Evolutionary conservation across 2,797 vertebrate species (phyloP).

Genomic region (Chloroceryle inda): DNA sequence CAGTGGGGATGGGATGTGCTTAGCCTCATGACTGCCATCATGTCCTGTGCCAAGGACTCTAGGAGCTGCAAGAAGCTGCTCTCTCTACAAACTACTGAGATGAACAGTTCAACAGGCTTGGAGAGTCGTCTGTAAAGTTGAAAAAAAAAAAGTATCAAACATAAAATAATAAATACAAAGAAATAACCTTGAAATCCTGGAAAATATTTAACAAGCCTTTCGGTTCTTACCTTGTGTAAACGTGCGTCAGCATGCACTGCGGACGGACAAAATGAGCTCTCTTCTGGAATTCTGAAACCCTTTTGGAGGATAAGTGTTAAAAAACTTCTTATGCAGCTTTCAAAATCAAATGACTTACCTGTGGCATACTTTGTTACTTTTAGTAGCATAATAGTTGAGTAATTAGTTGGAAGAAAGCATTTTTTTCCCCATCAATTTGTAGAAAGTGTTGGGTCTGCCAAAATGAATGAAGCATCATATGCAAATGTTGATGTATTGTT

Average conservation of each 20-base stretch:
- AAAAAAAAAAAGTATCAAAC: background rate
- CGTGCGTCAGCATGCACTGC: background rate
- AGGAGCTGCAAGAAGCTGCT: background rate
- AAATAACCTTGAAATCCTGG: background rate
- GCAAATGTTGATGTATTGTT: background rate
- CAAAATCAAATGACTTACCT: slow-evolving; percentile 5
- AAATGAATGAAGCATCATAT: background rate
- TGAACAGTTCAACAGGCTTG: background rate
- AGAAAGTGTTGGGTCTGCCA: background rate
- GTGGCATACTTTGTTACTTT: background rate
- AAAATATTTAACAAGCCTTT: background rate
- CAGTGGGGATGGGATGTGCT: background rate
- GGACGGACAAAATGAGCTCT: background rate
- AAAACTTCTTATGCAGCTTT: background rate
- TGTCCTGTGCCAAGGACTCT: background rate
- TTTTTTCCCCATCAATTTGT: background rate
- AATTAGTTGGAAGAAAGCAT: background rate
- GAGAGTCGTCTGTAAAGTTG: background rate
- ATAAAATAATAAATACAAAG: background rate
- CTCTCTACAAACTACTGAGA: background rate
- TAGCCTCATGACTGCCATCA: background rate
- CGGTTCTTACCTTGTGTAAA: background rate
- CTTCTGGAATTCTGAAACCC: slow-evolving; percentile 16
- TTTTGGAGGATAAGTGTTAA: background rate
- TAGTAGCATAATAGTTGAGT: background rate